Evolutionary conservation across 2,888 invertebrate genomes (phyloP), one percentile per base, ranked within the genome.

Genomic region (Sialis fuliginosa): DNA sequence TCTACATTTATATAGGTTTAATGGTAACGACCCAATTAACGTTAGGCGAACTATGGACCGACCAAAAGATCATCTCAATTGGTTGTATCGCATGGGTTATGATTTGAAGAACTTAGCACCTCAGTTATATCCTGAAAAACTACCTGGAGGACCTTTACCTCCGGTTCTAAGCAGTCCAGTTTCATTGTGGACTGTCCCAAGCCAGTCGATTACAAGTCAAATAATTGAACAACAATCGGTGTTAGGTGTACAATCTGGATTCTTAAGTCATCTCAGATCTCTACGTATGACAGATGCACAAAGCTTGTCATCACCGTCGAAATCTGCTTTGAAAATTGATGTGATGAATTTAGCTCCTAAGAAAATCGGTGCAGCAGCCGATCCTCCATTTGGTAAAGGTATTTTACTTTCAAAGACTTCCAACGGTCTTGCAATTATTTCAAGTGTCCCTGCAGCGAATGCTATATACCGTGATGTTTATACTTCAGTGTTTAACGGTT

Each of bases 21-120:
- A 90, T 60, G 90, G 90, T 51, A 92, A 92, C 57, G 90, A 93
- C 68, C 91, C 95, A 6, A 87, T 95, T 53, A 91, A 95, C 57
- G 79, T 84, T 35, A 72, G 76, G 46, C 79, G 81, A 45, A 77
- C 79, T 52, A 71, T 78, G 49, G 77, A 81, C 53, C 78, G 79
- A 62, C 85, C 87, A 46, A 77, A 75, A 87, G 90, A 89, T 68
- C 87, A 90, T 60, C 70, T 84, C 52, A 79, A 81, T 48, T 93
- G 93, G 93, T 68, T 95, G 59, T 72, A 75, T 45, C 75, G 81
- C 46, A 74, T 93, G 42, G 92, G 92, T 42, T 89, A 87, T 62
- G 83, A 91, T 57, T 71, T 90, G 46, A 80, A 81, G 59, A 87
- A 83, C 58, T 65, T 93, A 48, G 85, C 90, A 33, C 92, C 93